Evolutionary conservation across 2,113 vertebrate species (phyloP), one percentile per base, ranked within the genome.

Genomic region (Taxidea taxus): DNA sequence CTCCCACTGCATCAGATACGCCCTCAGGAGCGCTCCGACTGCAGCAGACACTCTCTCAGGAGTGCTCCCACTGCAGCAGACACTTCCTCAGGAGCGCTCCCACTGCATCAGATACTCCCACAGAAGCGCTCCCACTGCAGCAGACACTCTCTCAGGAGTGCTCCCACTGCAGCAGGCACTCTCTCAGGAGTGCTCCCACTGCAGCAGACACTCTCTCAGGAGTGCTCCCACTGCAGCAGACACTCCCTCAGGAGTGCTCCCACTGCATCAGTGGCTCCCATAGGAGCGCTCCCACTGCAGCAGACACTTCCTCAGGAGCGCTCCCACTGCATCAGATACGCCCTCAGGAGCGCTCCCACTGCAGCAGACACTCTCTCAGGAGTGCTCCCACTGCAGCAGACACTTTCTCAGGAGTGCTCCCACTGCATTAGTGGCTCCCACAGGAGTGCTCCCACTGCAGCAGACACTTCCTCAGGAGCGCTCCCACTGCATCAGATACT

Each of bases 41-140:
- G 44, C 44, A 44, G 5, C 44, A 44, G 44, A 31, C 7, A 3
- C 64, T n/a, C 15, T 34, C 34, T 16, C 3, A 6, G 31, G 3
- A 66, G 64, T n/a, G 60, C 25, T 62, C 60, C 64, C 66, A 10
- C n/a, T 9, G n/a, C 16, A 37, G 37, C 8, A 70, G 16, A 2
- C 20, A 16, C 16, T 21, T 7, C n/a, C 70, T 13, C 3, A 3
- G 34, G 16, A n/a, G 64, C n/a, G 34, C 3, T 8, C 64, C 6
- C 64, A 3, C 64, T 4, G 3, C 7, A 4, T 18, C 3, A 18
- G 7, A 8, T 2, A 7, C 64, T n/a, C 16, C 64, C 16, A 9
- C 1, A 3, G 64, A 0, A 20, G 64, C n/a, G 62, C 27, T 64
- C 60, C 6, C 62, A 31, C 62, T 11, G 25, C 25, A 27, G 27